These are phyloP conservation scores for Chalcosyrphus nemorum DNA, from an alignment of 2,888 invertebrate genomes.

Conservation along the genomic window DNA sequence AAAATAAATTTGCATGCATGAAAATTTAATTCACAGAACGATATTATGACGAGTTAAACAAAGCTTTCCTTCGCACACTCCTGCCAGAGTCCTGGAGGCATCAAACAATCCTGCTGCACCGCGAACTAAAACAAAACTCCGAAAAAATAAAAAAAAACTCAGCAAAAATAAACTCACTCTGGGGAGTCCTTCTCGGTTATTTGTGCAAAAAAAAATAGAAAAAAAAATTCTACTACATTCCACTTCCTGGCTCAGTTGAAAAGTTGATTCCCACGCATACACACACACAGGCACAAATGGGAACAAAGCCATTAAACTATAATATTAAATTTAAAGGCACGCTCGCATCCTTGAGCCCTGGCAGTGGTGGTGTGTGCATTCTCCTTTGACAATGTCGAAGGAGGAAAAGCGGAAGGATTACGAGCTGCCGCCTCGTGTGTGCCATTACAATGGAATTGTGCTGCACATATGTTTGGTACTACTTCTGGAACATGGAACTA, in stretches of 20 bases:
- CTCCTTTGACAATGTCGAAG: slow-evolving; percentile 32
- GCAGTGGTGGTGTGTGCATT: slow-evolving; percentile 41
- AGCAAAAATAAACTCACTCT: slow-evolving; percentile 55
- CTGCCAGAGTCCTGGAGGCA: neutral
- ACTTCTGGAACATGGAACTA: neutral
- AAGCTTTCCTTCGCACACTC: neutral
- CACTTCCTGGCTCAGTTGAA: slow-evolving; percentile 6
- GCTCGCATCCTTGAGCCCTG: slow-evolving; percentile 49
- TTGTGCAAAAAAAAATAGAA: neutral
- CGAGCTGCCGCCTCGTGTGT: slow-evolving; percentile 19
- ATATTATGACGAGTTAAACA: slow-evolving; percentile 33
- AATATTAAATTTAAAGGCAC: slow-evolving; percentile 69
- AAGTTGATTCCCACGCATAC: slow-evolving; percentile 16
- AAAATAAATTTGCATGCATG: slow-evolving; percentile 51
- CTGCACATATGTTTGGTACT: slow-evolving; percentile 2
- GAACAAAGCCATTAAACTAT: slow-evolving; percentile 65
- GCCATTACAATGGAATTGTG: slow-evolving; percentile 11
- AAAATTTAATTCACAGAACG: slow-evolving; percentile 63
- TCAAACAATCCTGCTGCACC: slow-evolving; percentile 17
- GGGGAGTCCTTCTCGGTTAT: slow-evolving; percentile 5
- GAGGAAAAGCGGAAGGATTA: slow-evolving; percentile 51
- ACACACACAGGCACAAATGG: slow-evolving; percentile 27
- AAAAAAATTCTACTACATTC: slow-evolving; percentile 1
- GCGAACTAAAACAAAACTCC: slow-evolving; percentile 52
- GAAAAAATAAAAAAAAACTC: slow-evolving; percentile 6